A percentile compares a stretch with the other conserved stretches of the same genome.
Conservation (phyloP, 2,113 vertebrate genomes). For the Dendropsophus ebraccatus region DNA sequence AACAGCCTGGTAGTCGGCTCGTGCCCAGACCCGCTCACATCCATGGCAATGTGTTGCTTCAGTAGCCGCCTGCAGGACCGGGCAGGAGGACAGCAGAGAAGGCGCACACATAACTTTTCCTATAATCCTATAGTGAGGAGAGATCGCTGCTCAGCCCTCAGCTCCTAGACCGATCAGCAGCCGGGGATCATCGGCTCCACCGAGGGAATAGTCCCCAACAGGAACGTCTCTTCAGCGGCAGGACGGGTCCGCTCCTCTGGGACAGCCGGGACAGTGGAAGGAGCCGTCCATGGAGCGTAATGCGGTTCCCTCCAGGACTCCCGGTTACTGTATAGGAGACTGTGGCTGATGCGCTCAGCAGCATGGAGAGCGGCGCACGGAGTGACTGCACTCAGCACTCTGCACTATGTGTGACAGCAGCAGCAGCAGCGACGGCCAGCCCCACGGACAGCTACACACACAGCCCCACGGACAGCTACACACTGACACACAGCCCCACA, state of each 20-base stretch:
- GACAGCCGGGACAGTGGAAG: slow-evolving; percentile 38
- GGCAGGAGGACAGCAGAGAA: slow-evolving; percentile 58
- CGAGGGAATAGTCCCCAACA: neutral
- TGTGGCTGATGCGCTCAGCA: neutral
- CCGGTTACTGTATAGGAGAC: neutral
- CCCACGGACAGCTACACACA: slow-evolving; percentile 8
- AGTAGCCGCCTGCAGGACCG: slow-evolving; percentile 60
- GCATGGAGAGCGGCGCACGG: neutral
- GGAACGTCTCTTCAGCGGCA: neutral
- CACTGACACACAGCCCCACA: no score
- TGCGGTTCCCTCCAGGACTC: neutral
- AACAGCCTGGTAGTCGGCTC: slow-evolving; percentile 65
- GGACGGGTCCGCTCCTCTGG: slow-evolving; percentile 33
- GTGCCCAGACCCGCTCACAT: slow-evolving; percentile 62
- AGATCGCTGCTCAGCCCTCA: neutral
- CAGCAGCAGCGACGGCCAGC: slow-evolving; percentile 6
- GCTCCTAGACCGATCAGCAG: no score
- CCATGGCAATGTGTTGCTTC: slow-evolving; percentile 62
- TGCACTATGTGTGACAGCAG: neutral
- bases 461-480: neutral
- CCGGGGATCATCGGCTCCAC: neutral
- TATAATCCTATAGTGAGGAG: neutral
- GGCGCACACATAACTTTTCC: slow-evolving; percentile 42
- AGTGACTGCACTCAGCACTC: neutral
- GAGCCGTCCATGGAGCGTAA: neutral